Base-by-base conservation (phyloP, 2,113 vertebrate genomes). In the Poeciliopsis turrubarensis region DNA sequence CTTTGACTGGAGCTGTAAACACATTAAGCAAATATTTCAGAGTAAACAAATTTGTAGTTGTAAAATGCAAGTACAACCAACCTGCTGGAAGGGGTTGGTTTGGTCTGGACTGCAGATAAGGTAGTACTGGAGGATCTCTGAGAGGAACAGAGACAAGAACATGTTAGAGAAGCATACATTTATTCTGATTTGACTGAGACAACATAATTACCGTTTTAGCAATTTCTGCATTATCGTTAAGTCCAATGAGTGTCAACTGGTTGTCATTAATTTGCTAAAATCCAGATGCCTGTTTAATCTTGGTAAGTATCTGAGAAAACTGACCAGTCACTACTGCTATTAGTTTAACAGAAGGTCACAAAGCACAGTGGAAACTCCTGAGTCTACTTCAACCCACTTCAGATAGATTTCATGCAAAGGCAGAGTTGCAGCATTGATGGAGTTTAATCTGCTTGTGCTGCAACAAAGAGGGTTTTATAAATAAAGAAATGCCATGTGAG, bases 31-130 rank as follows among this genome's bases (percentile, higher is more conserved):
- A 57, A 57, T n/a, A n/a, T 57, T 57, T 57, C 22, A n/a, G 51
- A 57, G 25, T 5, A 61, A 54, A 69, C 11, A 13, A 37, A 6
- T 34, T 12, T 8, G 30, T 62, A 47, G 29, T 29, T 51, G 39
- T 10, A 80, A 61, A 79, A 60, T 26, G 68, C 14, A 63, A 27
- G 41, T 65, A n/a, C 29, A 65, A 85, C 90, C 47, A 91, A 99
- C 98, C 96, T 99, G 98, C 90, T 99, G 98, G 89, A 98, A 99
- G 63, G 97, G 98, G 92, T 98, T 99, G 79, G 91, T 77, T 72
- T 96, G 95, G 0, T 93, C 95, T 82, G 95, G 78, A 25, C 89
- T 95, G 81, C 98, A 99, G 73, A 90, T 92, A 17, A 98, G 93
- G 87, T 98, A 99, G 92, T 99, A 97, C 80, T 94, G 95, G 71